Percentiles rank a stretch among this genome's conserved stretches.
These are phyloP conservation scores for Syngnathus acus DNA, from an alignment of 2,797 vertebrate species.

Conservation along the genomic window DNA sequence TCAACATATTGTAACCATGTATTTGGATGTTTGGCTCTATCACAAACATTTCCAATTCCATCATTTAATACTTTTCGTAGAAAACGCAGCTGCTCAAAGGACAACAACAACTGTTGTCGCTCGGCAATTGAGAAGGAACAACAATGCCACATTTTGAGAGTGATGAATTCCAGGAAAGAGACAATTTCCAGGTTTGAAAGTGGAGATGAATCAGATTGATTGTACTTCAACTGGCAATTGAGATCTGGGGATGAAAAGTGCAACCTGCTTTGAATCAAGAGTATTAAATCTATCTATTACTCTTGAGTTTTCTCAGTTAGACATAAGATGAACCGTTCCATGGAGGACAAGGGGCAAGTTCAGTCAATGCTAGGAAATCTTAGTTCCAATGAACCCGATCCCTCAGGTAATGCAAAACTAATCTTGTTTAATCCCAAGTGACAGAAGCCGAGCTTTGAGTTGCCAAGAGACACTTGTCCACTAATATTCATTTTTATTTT, in stretches of 20 bases:
- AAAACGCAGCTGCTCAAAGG: no score
- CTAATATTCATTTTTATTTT: background rate
- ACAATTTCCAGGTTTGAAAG: no score
- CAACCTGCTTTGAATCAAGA: background rate
- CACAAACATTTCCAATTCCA: no score
- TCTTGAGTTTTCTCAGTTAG: background rate
- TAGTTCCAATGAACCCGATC: background rate
- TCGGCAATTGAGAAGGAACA: no score
- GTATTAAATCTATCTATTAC: background rate
- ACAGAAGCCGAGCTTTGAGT: conserved; percentile 28
- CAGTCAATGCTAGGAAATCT: background rate
- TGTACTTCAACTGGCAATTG: background rate
- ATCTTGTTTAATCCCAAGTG: conserved; percentile 40
- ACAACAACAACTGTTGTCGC: no score
- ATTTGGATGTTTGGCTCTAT: no score
- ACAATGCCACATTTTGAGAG: no score
- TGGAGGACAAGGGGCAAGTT: conserved; percentile 3
- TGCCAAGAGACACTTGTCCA: conserved; percentile 15
- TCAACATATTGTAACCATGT: no score
- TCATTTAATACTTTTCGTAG: no score
- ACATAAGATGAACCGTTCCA: background rate
- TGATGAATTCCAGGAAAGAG: no score
- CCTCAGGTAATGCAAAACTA: background rate
- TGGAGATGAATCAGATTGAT: no score
- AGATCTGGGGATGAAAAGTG: background rate